Evolutionary conservation across 1,140 invertebrate species (phyloP).

Genomic region (Chionoecetes opilio): DNA sequence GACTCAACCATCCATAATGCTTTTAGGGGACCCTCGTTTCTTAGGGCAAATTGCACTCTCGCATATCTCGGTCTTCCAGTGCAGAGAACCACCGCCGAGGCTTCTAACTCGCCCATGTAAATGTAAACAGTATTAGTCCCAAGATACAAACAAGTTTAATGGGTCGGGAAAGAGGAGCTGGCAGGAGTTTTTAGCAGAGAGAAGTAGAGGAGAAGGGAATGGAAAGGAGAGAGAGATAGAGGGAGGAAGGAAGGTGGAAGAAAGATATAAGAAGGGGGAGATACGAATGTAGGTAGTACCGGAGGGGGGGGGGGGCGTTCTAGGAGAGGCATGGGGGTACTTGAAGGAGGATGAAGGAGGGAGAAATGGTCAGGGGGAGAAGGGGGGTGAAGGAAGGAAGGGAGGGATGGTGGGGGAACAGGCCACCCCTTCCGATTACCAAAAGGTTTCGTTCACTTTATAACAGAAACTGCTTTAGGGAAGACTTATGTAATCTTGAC

Average conservation of each 20-base stretch:
- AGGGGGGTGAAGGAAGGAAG: not conserved
- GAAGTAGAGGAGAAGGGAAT: constrained; percentile 61
- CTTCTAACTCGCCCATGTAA: constrained; percentile 69
- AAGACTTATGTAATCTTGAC: constrained; percentile 33
- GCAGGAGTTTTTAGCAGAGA: constrained; percentile 62
- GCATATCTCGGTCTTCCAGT: constrained; percentile 59
- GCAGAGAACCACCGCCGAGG: constrained; percentile 33
- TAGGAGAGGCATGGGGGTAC: not conserved
- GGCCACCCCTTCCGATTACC: constrained; percentile 15
- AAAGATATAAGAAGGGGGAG: constrained; percentile 25
- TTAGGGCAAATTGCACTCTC: constrained; percentile 62
- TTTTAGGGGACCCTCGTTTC: constrained; percentile 63
- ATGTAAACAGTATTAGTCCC: constrained; percentile 75
- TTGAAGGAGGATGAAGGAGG: not conserved
- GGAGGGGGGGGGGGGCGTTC: not conserved
- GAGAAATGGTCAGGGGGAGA: not conserved
- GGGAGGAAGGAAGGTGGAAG: not conserved
- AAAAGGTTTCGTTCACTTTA: not conserved
- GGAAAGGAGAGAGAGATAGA: not conserved
- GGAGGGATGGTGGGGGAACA: not conserved
- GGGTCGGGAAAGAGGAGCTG: constrained; percentile 43
- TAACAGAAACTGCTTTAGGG: constrained; percentile 21
- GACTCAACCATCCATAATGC: constrained; percentile 53
- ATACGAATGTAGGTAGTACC: constrained; percentile 1
- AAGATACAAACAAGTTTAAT: constrained; percentile 75